A percentile compares a stretch with the other conserved stretches of the same genome.
Evolutionary conservation across 2,113 vertebrate genomes (phyloP).

Genomic region (Dryoscopus gambensis): DNA sequence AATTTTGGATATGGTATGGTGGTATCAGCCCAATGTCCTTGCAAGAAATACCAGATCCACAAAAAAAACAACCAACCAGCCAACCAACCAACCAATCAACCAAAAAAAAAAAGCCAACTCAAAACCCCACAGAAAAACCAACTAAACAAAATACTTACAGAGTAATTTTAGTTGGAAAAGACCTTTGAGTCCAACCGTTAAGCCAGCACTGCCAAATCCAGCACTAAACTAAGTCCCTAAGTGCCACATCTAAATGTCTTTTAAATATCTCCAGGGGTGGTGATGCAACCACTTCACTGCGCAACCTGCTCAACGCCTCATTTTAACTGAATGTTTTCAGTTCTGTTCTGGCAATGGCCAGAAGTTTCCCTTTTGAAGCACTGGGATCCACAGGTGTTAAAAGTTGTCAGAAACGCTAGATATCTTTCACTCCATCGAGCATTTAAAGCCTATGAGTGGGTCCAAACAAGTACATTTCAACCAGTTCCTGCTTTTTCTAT

Average conservation of each 20-base stretch:
- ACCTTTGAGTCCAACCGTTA: accelerated
- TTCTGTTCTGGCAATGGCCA: background rate
- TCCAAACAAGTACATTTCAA: background rate
- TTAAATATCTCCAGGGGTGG: background rate
- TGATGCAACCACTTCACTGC: background rate
- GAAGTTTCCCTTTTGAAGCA: background rate
- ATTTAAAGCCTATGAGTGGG: background rate
- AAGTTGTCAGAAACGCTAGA: background rate
- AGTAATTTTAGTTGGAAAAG: background rate
- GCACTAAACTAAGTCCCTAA: background rate
- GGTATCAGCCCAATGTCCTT: background rate
- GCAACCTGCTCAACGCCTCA: background rate
- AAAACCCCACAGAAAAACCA: background rate
- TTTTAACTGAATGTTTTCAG: background rate
- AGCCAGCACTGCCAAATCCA: background rate
- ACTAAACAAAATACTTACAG: background rate
- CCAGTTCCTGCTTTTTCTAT: background rate
- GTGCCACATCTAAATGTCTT: background rate
- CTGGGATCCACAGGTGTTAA: background rate
- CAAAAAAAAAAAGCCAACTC: too few species aligned
- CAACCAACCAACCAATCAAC: background rate
- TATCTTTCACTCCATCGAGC: background rate
- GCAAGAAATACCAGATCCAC: background rate
- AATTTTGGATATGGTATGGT: background rate
- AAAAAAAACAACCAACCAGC: background rate